Base-by-base conservation (phyloP, 2,888 invertebrate species). In the Poecilus cupreus region DNA sequence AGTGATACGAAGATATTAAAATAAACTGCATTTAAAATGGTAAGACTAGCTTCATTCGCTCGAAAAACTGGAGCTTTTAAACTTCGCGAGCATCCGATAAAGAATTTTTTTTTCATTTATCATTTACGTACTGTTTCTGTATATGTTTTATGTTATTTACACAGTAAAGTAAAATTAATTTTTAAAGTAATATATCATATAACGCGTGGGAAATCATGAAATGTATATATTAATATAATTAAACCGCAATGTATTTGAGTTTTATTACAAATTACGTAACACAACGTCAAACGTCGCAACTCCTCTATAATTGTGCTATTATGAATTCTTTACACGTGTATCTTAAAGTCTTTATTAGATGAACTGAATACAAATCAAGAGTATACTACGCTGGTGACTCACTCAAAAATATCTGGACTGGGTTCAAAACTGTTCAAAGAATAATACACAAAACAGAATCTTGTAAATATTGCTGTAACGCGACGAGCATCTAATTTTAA, bases 301-400 rank as follows among this genome's bases (percentile, higher is more conserved):
- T 32, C 32, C 24, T 60, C 26, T 22, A 51, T 51, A 51, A 22
- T 26, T 60, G 13, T n/a, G n/a, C n/a, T 10, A 39, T 68, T 68
- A 68, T 37, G 37, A 32, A 68, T 68, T 68, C 64, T 18, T 10
- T 11, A 16, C 18, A 11, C 64, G 64, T 68, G 10, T 37, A 68
- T 37, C 64, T 68, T 37, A 18, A 68, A 32, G 37, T 37, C 60
- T 68, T 68, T 68, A 68, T 68, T 68, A 68, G 16, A 37, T 68
- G 64, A 68, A 68, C 64, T 68, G 64, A 68, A 68, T 68, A 68
- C 64, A 68, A 68, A 68, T 68, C 32, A 68, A 32, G 20, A 16
- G 4, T 13, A 37, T 32, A 37, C 37, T 68, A 18, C 37, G n/a
- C 18, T 20, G 64, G 37, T 60, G 60, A 60, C 10, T 68, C 64